Base-by-base conservation (phyloP, 1,140 invertebrate species). In the Drosophila elegans region DNA sequence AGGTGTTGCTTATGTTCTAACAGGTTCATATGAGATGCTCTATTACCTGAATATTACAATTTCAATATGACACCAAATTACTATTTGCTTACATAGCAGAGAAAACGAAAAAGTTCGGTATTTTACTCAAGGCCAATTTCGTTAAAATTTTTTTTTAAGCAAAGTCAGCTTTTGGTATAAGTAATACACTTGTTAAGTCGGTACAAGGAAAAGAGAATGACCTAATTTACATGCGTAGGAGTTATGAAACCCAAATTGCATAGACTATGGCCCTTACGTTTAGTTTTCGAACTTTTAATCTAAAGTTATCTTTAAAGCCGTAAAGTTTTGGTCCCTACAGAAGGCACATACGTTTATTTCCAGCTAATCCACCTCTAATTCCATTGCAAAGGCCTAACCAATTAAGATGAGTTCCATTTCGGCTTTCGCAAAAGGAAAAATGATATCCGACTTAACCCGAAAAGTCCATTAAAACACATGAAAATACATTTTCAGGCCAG, bases 381-480 rank as follows among this genome's bases (percentile, higher is more conserved):
- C 68, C 51, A 41, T 57, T 71, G 36, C 66, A 42, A 38, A 36
- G 44, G 68, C 9, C 63, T 16, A 78, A 45, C 64, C 74, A 78
- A 78, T 78, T 63, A 73, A 78, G 54, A 66, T 71, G 64, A 57
- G 68, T 72, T 72, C 52, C 66, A 72, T 71, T 72, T 49, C 66
- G 53, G 66, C 44, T 49, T 57, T 71, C 36, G 66, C 46, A 72
- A 73, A 74, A 76, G 52, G 53, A 60, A 57, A 74, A 67, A 53
- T 60, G 59, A 78, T 66, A 75, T 46, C 69, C 41, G 78, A 66
- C 51, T 78, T 68, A 64, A 88, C 83, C 74, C 72, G 78, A 75
- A 85, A 85, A 85, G 64, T 86, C 83, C 82, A 85, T 85, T 85
- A 82, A 86, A 86, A 73, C 82, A 82, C 74, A 72, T 74, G 78